These are phyloP conservation scores for Epizoanthus ramosus DNA, from an alignment of 92 coral and sea anemone genomes.

Conservation along the genomic window DNA sequence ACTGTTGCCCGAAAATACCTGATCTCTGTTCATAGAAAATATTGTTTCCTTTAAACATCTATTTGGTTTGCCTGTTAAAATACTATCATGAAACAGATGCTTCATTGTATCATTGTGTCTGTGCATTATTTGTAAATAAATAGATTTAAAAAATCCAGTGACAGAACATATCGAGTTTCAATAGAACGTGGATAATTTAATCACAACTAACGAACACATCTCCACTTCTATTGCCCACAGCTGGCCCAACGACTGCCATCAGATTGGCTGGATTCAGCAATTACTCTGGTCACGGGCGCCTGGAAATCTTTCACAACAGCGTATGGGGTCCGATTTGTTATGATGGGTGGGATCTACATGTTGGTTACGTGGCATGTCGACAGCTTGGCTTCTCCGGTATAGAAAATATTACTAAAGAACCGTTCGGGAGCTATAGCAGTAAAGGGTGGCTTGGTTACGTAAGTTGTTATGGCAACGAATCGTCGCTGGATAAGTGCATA, in stretches of 20 bases:
- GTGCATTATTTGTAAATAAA: too few relatives aligned
- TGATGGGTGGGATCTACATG: constrained; percentile 68
- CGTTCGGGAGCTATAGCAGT: constrained; percentile 54
- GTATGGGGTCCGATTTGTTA: constrained; percentile 78
- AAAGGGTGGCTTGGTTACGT: constrained; percentile 67
- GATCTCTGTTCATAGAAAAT: too few relatives aligned
- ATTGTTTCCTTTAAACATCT: too few relatives aligned
- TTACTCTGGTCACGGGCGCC: constrained; percentile 74
- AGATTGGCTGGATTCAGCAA: constrained; percentile 16
- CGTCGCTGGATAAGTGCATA: constrained; percentile 59
- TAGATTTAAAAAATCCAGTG: too few relatives aligned
- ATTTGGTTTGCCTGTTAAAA: too few relatives aligned
- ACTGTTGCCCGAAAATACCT: too few relatives aligned
- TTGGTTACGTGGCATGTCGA: constrained; percentile 71
- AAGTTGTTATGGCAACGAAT: constrained; percentile 72
- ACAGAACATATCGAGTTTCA: too few relatives aligned
- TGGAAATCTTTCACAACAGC: constrained; percentile 77
- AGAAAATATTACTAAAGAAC: constrained; percentile 5
- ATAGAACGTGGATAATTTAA: too few relatives aligned
- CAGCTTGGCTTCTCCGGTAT: constrained; percentile 73
- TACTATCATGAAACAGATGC: too few relatives aligned
- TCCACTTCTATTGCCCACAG: not conserved
- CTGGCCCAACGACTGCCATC: constrained; percentile 22
- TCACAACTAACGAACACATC: too few relatives aligned
- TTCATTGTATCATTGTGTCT: too few relatives aligned